Percentiles rank a stretch among this genome's conserved stretches.
Evolutionary conservation across 2,113 vertebrate species (phyloP).

Genomic region (Bufo gargarizans): DNA sequence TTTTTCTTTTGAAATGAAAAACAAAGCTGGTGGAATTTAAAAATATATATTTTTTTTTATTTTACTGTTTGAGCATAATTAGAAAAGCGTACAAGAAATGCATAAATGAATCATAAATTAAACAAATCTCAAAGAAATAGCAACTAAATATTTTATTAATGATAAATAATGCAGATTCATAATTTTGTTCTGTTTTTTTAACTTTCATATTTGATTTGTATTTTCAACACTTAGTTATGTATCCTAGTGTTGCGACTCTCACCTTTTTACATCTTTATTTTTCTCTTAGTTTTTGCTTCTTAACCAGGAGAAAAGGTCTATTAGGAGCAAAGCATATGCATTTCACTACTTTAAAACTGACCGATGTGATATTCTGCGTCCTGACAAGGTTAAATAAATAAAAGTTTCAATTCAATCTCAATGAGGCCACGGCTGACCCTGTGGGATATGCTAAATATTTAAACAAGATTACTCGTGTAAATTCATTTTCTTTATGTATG

Average conservation of each 20-base stretch:
- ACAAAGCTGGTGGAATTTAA: background rate
- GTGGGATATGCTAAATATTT: slow-evolving; percentile 35
- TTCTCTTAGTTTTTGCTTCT: background rate
- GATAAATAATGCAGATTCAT: background rate
- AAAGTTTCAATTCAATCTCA: slow-evolving; percentile 36
- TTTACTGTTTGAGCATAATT: no score
- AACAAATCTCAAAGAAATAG: no score
- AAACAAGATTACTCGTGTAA: slow-evolving; percentile 37
- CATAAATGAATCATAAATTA: no score
- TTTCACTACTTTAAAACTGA: background rate
- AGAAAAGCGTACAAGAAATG: background rate
- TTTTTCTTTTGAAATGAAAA: background rate
- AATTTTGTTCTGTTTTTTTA: background rate
- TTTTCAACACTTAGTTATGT: background rate
- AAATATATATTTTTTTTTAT: no score
- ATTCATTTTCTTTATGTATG: slow-evolving; percentile 34
- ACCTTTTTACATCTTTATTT: background rate
- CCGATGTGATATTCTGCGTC: background rate
- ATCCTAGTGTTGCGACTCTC: background rate
- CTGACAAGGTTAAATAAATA: slow-evolving; percentile 54
- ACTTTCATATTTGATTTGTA: background rate
- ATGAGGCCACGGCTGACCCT: slow-evolving; percentile 10
- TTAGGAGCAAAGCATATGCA: background rate
- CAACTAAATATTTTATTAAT: no score
- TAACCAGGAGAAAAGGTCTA: background rate